Conservation (phyloP, 2,113 vertebrate species). For the Helogale parvula region DNA sequence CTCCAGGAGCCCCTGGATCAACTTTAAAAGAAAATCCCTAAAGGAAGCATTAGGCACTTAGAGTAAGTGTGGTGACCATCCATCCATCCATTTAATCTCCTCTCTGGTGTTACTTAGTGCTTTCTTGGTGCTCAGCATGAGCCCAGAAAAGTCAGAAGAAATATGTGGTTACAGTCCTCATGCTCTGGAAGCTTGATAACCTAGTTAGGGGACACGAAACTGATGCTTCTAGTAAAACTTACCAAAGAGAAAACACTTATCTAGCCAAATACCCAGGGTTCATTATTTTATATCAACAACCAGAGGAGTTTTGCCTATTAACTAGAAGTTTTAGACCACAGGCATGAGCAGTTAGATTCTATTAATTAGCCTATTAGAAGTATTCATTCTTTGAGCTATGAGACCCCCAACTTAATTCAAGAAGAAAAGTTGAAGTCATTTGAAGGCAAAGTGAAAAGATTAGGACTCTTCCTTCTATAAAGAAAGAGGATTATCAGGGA, state of each 20-base stretch:
- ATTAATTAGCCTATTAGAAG: not conserved
- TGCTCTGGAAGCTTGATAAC: not conserved
- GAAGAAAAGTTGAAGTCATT: not conserved
- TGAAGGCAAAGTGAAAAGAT: conserved; percentile 42
- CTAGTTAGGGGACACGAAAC: not conserved
- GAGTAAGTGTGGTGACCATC: not conserved
- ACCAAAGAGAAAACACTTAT: not conserved
- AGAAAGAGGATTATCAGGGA: not conserved
- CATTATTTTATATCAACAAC: conserved; percentile 35
- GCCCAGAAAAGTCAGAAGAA: not conserved
- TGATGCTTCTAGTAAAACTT: not conserved
- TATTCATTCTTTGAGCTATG: conserved; percentile 21
- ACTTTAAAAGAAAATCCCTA: not conserved
- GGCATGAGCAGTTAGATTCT: not conserved
- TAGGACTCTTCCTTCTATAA: not conserved
- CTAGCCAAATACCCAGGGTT: not conserved
- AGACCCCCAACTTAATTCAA: conserved; percentile 6
- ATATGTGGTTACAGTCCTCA: not conserved
- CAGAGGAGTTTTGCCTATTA: not conserved
- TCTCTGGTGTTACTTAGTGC: not conserved
- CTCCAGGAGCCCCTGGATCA: too few species aligned
- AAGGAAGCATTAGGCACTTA: not conserved
- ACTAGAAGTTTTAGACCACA: not conserved
- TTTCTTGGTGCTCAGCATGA: not conserved
- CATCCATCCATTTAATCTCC: not conserved